Percentiles rank a stretch among this genome's conserved stretches.
These are phyloP conservation scores for Bombycilla garrulus DNA, from an alignment of 2,113 vertebrate genomes.

Conservation along the genomic window DNA sequence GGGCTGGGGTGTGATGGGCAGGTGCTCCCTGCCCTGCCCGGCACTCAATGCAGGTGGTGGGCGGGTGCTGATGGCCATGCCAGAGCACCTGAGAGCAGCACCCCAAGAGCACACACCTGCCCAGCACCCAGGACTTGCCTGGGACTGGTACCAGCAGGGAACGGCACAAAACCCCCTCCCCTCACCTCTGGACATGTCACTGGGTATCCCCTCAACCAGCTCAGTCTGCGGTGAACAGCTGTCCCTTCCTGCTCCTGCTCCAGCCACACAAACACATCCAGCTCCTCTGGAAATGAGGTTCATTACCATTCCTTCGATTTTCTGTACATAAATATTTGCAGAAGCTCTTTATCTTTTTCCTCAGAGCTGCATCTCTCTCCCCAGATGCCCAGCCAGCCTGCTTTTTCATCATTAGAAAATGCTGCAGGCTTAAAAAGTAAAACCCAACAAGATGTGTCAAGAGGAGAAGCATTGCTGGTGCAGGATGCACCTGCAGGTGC, in stretches of 20 bases:
- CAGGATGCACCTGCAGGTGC: not conserved
- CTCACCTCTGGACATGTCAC: rapidly evolving
- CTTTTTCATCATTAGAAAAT: not conserved
- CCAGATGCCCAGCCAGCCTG: not conserved
- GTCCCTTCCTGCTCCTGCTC: not conserved
- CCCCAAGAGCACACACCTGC: rapidly evolving
- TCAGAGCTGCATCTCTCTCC: not conserved
- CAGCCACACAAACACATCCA: not conserved
- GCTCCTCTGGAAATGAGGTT: not conserved
- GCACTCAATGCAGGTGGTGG: rapidly evolving
- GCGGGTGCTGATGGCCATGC: rapidly evolving
- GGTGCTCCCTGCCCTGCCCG: rapidly evolving
- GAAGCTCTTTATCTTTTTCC: not conserved
- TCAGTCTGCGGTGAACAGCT: rapidly evolving
- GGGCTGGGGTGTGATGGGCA: too few relatives aligned
- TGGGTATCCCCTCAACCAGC: not conserved
- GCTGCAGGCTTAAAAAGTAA: not conserved
- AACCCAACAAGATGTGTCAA: not conserved
- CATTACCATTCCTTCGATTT: not conserved
- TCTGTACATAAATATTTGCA: not conserved
- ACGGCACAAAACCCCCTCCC: not conserved
- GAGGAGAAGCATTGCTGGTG: not conserved
- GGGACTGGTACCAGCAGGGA: rapidly evolving
- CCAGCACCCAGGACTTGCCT: rapidly evolving
- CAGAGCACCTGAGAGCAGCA: not conserved